Evolutionary conservation across 1,140 invertebrate genomes (phyloP), one percentile per base, ranked within the genome.

Genomic region (Drosophila serrata): DNA sequence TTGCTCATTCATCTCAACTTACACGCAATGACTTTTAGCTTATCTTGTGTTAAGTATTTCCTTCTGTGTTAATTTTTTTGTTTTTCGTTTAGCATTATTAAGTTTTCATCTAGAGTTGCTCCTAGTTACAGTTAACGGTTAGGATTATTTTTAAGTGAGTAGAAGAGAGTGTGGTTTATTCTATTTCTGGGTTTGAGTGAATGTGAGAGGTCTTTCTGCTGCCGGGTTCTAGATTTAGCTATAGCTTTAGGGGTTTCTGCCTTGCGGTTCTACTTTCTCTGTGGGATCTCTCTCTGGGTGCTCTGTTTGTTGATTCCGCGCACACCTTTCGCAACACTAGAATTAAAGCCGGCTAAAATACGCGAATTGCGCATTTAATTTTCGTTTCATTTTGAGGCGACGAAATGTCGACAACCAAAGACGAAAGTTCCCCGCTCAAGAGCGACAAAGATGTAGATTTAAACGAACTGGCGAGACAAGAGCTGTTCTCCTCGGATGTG

Each of bases 1-100:
- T 61, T 60, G 49, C 80, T 39, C 53, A n/a, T n/a, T 39, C 39
- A 27, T 48, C 42, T 45, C 49, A 51, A 82, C 81, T 88, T 88
- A 90, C 74, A 90, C 60, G 63, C 78, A 88, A 88, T 88, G 84
- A 90, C 84, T 88, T 90, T 90, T 90, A 60, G 79, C 79, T 79
- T 87, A 65, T 73, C 69, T 61, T 62, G 57, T 59, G 45, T 63
- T 68, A 62, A 64, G 60, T 53, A 56, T 63, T 72, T 22, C 46
- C 2, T 37, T 35, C n/a, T 59, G 13, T 33, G 24, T 43, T 19
- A 8, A 5, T 19, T 40, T 57, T 15, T 35, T 35, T 35, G 12
- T 13, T 61, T n/a, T 43, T 22, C 68, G 61, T 61, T 46, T 15
- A 75, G 68, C 56, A 51, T 53, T 12, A 9, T 82, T 58, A 53